Evolutionary conservation across 2,797 vertebrate genomes (phyloP).

Genomic region (Malurus leucopterus): DNA sequence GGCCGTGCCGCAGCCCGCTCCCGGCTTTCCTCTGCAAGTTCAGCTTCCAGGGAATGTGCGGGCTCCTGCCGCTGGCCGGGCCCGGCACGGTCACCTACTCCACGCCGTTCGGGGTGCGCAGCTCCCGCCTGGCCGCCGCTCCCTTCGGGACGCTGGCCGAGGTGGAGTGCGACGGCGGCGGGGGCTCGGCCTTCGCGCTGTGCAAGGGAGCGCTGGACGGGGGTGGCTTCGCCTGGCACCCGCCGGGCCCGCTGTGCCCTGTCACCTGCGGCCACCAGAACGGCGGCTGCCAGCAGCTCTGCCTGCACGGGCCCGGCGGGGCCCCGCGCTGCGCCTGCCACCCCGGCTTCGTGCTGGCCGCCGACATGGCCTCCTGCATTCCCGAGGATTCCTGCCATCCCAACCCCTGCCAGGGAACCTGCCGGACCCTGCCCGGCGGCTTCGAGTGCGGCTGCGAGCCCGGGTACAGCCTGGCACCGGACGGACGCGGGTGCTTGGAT

Average conservation of each 20-base stretch:
- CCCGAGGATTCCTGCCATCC: slow-evolving; percentile 57
- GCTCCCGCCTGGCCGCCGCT: slow-evolving; percentile 45
- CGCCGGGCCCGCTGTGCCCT: slow-evolving; percentile 59
- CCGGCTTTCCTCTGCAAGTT: slow-evolving; percentile 76
- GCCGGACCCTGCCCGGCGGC: not conserved
- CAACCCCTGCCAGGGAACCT: slow-evolving; percentile 54
- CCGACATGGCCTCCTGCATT: slow-evolving; percentile 64
- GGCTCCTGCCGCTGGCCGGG: slow-evolving; percentile 56
- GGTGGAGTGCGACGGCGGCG: slow-evolving; percentile 21
- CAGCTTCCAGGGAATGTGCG: slow-evolving; percentile 76
- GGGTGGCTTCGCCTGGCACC: slow-evolving; percentile 56
- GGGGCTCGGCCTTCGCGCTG: not conserved
- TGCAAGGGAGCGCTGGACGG: slow-evolving; percentile 48
- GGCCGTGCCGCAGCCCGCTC: not conserved
- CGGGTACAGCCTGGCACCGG: not conserved
- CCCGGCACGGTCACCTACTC: slow-evolving; percentile 57
- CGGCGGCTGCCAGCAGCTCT: slow-evolving; percentile 73
- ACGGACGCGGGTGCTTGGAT: slow-evolving; percentile 39
- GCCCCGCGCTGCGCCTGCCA: slow-evolving; percentile 63
- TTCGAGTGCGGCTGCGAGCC: slow-evolving; percentile 40
- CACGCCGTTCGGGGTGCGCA: slow-evolving; percentile 65
- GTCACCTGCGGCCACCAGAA: slow-evolving; percentile 57
- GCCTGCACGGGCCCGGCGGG: slow-evolving; percentile 31
- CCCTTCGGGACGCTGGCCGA: slow-evolving; percentile 68
- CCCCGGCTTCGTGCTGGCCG: slow-evolving; percentile 56